These are phyloP conservation scores for Cydia strobilella DNA, from an alignment of 1,140 invertebrate species.

Conservation along the genomic window DNA sequence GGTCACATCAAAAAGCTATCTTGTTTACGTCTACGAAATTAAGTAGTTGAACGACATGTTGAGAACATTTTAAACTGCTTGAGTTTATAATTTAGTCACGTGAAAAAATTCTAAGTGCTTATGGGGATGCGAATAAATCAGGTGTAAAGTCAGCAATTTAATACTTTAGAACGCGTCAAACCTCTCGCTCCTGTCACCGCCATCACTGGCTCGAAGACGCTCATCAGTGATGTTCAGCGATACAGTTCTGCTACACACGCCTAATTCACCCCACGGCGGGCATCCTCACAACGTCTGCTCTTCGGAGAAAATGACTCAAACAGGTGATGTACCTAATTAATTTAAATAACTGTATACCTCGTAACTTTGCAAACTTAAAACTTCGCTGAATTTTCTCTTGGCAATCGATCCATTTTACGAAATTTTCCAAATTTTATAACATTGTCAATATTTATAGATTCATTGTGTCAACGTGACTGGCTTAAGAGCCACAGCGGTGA, in stretches of 20 bases:
- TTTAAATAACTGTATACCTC: constrained; percentile 3
- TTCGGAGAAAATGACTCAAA: constrained; percentile 94
- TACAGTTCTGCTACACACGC: constrained; percentile 87
- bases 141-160: not conserved
- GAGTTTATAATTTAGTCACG: too few relatives aligned
- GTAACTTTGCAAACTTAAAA: constrained; percentile 16
- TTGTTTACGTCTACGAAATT: not conserved
- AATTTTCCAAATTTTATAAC: constrained; percentile 22
- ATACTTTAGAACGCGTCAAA: constrained; percentile 73
- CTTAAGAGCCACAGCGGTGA: constrained; percentile 78
- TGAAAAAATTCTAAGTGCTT: too few relatives aligned
- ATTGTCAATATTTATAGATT: constrained; percentile 74
- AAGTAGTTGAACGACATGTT: not conserved
- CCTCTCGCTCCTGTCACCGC: constrained; percentile 82
- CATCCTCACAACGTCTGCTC: constrained; percentile 86
- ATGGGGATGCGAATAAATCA: too few relatives aligned
- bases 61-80: not conserved
- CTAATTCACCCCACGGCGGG: constrained; percentile 70
- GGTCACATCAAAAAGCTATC: not conserved
- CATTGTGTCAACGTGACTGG: constrained; percentile 78
- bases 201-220: constrained; percentile 83
- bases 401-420: not conserved
- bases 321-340: constrained; percentile 76
- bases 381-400: constrained; percentile 10
- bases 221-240: constrained; percentile 95